Evolutionary conservation across 1,140 invertebrate species (phyloP).

Genomic region (Procambarus clarkii): DNA sequence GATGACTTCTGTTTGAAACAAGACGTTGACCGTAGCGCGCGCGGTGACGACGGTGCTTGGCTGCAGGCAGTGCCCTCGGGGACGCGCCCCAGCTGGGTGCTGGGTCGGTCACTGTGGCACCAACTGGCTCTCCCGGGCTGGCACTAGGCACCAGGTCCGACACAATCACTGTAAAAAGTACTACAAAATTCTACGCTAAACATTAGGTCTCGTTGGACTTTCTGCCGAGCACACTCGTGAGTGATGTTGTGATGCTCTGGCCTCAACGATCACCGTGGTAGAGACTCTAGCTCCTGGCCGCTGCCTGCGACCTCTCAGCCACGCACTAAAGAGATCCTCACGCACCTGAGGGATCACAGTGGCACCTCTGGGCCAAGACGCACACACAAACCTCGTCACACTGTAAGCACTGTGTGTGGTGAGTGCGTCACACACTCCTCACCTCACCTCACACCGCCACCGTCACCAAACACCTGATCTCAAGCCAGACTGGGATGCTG

Average conservation of each 20-base stretch:
- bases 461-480: constrained; percentile 4
- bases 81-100: neutral
- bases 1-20: neutral
- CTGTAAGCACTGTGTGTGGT: neutral
- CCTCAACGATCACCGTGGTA: neutral
- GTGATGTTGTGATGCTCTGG: neutral
- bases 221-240: neutral
- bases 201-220: constrained; percentile 23
- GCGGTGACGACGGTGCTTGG: neutral
- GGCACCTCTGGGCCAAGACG: neutral
- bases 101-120: neutral
- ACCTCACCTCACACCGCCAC: neutral
- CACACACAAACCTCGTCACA: constrained; percentile 3
- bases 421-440: neutral
- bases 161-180: constrained; percentile 50
- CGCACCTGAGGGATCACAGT: neutral
- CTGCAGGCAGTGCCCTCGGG: neutral
- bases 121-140: neutral
- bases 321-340: neutral
- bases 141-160: constrained; percentile 41
- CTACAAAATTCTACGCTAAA: constrained; percentile 25
- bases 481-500: neutral
- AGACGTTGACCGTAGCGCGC: neutral
- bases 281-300: neutral
- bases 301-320: neutral